Evolutionary conservation across 2,888 invertebrate genomes (phyloP).

Genomic region (Synergus gifuensis): DNA sequence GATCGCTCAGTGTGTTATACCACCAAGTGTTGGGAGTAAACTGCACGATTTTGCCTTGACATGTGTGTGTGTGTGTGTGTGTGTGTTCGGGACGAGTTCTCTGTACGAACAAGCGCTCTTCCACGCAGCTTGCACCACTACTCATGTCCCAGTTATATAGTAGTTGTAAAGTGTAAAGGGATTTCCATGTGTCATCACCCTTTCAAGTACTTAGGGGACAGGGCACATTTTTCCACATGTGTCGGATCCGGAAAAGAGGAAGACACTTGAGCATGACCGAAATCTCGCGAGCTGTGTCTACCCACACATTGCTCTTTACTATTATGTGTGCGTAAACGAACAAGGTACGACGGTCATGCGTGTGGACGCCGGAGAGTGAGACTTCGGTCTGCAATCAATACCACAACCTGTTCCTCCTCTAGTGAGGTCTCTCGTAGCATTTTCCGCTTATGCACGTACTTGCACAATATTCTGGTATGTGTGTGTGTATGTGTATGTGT

Average conservation of each 20-base stretch:
- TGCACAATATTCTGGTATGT: no score
- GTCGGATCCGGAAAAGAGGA: neutral
- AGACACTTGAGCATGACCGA: neutral
- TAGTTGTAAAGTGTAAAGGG: constrained; percentile 26
- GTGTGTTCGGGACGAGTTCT: neutral
- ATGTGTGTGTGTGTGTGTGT: constrained; percentile 7
- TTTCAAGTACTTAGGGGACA: constrained; percentile 15
- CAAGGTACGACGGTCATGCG: constrained; percentile 47
- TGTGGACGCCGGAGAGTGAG: constrained; percentile 57
- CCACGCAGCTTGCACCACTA: constrained; percentile 23
- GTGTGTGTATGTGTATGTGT: no score
- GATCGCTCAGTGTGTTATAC: constrained; percentile 15
- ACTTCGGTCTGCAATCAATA: constrained; percentile 66
- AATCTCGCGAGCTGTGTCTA: neutral
- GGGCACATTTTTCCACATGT: neutral
- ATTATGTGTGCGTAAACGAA: neutral
- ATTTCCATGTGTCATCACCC: constrained; percentile 5
- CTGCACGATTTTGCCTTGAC: constrained; percentile 26
- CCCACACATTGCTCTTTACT: neutral
- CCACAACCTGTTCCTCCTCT: constrained; percentile 56
- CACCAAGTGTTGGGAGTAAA: constrained; percentile 36
- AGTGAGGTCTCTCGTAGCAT: constrained; percentile 53
- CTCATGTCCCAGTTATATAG: constrained; percentile 30
- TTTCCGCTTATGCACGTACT: constrained; percentile 42
- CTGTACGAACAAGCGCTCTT: constrained; percentile 21